Evolutionary conservation across 1,140 invertebrate species (phyloP).

Genomic region (Drosophila virilis): DNA sequence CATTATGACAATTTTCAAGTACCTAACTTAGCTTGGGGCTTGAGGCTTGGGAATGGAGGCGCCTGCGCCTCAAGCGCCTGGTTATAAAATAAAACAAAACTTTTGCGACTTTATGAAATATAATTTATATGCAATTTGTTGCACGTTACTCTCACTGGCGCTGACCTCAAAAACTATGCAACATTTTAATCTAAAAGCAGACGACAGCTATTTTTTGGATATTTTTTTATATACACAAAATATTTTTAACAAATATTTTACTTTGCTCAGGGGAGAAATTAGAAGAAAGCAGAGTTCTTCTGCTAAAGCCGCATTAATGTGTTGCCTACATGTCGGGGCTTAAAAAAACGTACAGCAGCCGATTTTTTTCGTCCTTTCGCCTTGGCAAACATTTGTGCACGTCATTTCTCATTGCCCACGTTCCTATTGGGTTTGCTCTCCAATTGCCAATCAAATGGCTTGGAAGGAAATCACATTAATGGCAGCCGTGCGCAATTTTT

Average conservation of each 20-base stretch:
- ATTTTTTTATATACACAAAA: background rate
- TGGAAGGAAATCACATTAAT: slow-evolving; percentile 78
- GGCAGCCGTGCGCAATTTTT: slow-evolving; percentile 60
- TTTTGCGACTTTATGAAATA: slow-evolving; percentile 21
- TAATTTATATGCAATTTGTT: slow-evolving; percentile 44
- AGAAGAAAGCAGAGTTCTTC: slow-evolving; percentile 3
- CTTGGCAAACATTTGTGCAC: slow-evolving; percentile 72
- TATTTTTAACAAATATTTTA: slow-evolving; percentile 31
- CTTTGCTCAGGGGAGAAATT: slow-evolving; percentile 4
- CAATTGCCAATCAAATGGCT: slow-evolving; percentile 60
- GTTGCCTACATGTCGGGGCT: slow-evolving; percentile 25
- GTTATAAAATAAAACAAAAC: slow-evolving; percentile 16
- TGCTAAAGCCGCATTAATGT: slow-evolving; percentile 2
- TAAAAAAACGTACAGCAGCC: slow-evolving; percentile 1
- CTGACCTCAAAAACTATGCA: slow-evolving; percentile 30
- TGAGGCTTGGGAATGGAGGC: background rate
- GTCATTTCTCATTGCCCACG: slow-evolving; percentile 61
- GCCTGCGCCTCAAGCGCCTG: slow-evolving; percentile 1
- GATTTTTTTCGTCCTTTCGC: slow-evolving; percentile 16
- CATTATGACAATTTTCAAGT: slow-evolving; percentile 39
- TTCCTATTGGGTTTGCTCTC: slow-evolving; percentile 31
- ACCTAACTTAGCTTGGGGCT: slow-evolving; percentile 1
- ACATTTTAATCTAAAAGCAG: slow-evolving; percentile 30
- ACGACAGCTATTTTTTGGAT: background rate
- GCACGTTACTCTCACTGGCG: slow-evolving; percentile 10